Evolutionary conservation across 2,888 invertebrate genomes (phyloP).

Genomic region (Girardia tigrina): DNA sequence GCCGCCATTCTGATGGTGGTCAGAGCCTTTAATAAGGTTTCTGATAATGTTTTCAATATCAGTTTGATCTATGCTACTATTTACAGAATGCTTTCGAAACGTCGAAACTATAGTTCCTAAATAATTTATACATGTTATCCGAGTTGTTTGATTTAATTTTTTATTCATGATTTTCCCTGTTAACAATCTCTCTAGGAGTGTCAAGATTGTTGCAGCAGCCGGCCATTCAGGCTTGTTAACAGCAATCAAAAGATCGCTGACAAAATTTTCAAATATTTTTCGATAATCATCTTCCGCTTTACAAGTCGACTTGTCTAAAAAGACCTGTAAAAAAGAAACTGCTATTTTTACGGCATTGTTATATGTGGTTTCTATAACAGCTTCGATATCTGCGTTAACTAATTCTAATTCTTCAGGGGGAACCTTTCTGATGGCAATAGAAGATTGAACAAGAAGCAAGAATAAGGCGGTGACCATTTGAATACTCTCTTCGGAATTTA

Average conservation of each 20-base stretch:
- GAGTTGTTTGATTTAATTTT: slow-evolving; percentile 71
- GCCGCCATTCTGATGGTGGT: too few species aligned
- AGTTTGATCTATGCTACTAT: slow-evolving; percentile 52
- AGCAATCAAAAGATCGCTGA: slow-evolving; percentile 85
- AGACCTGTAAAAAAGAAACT: too few species aligned
- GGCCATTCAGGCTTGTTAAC: slow-evolving; percentile 99
- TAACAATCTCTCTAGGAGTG: slow-evolving; percentile 51
- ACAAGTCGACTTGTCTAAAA: slow-evolving; percentile 52
- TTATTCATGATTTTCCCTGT: slow-evolving; percentile 72
- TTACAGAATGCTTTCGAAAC: slow-evolving; percentile 75
- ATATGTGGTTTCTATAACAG: slow-evolving; percentile 75
- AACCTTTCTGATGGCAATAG: slow-evolving; percentile 70
- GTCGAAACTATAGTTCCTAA: slow-evolving; percentile 90
- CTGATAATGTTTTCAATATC: slow-evolving; percentile 36
- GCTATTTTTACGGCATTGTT: slow-evolving; percentile 83
- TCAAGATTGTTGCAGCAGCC: slow-evolving; percentile 72
- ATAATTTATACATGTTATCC: slow-evolving; percentile 91
- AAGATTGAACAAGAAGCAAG: slow-evolving; percentile 87
- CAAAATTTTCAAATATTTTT: slow-evolving; percentile 92
- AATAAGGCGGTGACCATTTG: slow-evolving; percentile 97
- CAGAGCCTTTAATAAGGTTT: slow-evolving; percentile 34
- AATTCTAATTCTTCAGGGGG: too few species aligned
- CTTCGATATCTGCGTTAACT: slow-evolving; percentile 65
- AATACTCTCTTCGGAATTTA: slow-evolving; percentile 71
- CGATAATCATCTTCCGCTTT: slow-evolving; percentile 65